Evolutionary conservation across 2,113 vertebrate genomes (phyloP), one percentile per base, ranked within the genome.

Genomic region (Girardinichthys multiradiatus): DNA sequence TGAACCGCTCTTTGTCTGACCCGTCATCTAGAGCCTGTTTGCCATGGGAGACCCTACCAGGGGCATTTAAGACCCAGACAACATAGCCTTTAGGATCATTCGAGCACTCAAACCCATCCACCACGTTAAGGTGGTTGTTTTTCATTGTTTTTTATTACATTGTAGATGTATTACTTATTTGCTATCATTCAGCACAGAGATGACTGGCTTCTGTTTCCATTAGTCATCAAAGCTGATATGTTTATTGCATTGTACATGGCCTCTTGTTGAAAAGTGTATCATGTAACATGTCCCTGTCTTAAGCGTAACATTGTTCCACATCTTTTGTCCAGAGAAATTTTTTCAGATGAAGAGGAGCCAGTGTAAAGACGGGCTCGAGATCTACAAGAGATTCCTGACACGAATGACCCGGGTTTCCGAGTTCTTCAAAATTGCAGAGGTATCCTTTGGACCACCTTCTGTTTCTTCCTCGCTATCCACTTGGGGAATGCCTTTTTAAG

Each of bases 341-440:
- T 99, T 99, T 95, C 97, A 99, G 92, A 99, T 99, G 98, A 99
- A 99, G 93, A 97, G 97, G 89, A 96, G 97, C 70, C 98, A 99
- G 69, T 99, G 98, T 94, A 99, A 97, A 95, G 98, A 99, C 35
- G 98, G 97, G 28, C 93, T 99, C 89, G 98, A 99, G 95, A 98
- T 99, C 92, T 99, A 99, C 92, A 99, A 99, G 90, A 95, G 96
- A 72, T 99, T 99, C 94, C 92, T 99, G 70, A 99, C 97, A 71
- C 95, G 98, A 90, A 99, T 99, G 98, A 99, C 97, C 17, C 94
- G 96, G 67, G 98, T 99, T 64, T 98, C 98, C 29, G 98, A 99
- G 90, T 99, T 99, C 90, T 97, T 99, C 88, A 99, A 99, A 94
- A 96, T 98, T 31, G 98, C 98, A 0, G 97, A 99, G 96, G 98